Base-by-base conservation (phyloP, 1,140 invertebrate species). In the Papilio helenus region DNA sequence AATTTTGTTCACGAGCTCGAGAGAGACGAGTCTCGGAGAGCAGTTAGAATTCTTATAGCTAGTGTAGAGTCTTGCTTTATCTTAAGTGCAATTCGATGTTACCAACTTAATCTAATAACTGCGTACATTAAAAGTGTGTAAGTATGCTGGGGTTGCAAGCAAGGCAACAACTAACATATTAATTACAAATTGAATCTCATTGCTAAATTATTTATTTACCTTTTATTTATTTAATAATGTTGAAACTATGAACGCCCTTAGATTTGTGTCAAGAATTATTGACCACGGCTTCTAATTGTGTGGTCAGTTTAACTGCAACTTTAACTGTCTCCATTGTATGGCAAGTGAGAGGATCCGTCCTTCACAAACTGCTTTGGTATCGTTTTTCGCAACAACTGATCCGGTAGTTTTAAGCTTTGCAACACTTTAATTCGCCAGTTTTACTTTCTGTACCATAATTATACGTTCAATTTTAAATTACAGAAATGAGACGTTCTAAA, bases 381-480 rank as follows among this genome's bases (percentile, higher is more conserved):
- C 23, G 26, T 68, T 68, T 68, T 68, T 68, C 61, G 61, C 61
- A 68, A 65, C 26, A 65, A 61, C 9, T 26, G 26, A 68, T 68
- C 61, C 16, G 12, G 61, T 16, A 34, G 12, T 68, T 23, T 2
- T 26, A 14, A 16, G 26, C 44, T 29, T 68, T 68, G 61, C 61
- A 34, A 34, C 26, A 34, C 61, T 29, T 26, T 68, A 68, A 68
- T 68, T 68, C 61, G 4, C 26, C 10, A 34, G 26, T 61, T 29
- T 23, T 68, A 18, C 61, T 68, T 68, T 68, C 61, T 10, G 14
- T 68, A 18, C 14, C 0, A 68, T 16, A 68, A 68, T 68, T 26
- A 68, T 68, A 68, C 14, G 2, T 16, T 29, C 3, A 29, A 16
- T 7, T 34, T 2, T 14, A 61, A 61, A 3, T 26, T 26, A 61